These are phyloP conservation scores for Drosophila micromelanica DNA, from an alignment of 1,140 invertebrate species.

Conservation along the genomic window DNA sequence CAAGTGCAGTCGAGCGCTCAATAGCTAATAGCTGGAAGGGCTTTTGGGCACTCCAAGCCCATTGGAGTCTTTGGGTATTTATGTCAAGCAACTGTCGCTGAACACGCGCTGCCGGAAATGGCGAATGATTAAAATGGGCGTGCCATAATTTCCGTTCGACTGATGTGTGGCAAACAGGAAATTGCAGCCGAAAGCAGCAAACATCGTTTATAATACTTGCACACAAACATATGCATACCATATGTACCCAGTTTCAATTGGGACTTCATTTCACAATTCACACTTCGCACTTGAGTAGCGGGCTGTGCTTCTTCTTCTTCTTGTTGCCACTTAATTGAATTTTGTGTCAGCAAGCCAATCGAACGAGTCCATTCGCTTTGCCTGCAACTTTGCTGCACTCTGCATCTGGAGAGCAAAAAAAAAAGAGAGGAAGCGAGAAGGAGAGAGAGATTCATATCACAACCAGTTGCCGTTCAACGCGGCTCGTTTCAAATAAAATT, in stretches of 20 bases:
- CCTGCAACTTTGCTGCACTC: constrained; percentile 19
- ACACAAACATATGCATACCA: constrained; percentile 8
- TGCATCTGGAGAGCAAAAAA: background rate
- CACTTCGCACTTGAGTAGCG: background rate
- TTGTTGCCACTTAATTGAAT: constrained; percentile 37
- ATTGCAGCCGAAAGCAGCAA: constrained; percentile 53
- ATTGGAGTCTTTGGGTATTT: constrained; percentile 31
- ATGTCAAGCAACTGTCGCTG: constrained; percentile 42
- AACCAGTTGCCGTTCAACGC: constrained; percentile 13
- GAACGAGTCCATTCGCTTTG: constrained; percentile 7
- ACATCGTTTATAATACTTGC: constrained; percentile 29
- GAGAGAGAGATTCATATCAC: constrained; percentile 23
- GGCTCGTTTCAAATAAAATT: constrained; percentile 57
- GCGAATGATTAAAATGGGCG: constrained; percentile 80
- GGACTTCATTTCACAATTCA: constrained; percentile 8
- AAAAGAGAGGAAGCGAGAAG: background rate
- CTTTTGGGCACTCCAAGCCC: constrained; percentile 9
- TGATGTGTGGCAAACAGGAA: constrained; percentile 59
- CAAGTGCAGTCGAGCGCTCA: background rate
- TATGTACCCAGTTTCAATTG: constrained; percentile 18
- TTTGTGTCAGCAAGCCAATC: constrained; percentile 15
- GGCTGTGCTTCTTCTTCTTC: background rate
- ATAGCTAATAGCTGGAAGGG: constrained; percentile 28
- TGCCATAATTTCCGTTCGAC: constrained; percentile 73
- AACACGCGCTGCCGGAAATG: constrained; percentile 55